Conservation (phyloP, 2,888 invertebrate genomes). For the Melanostoma mellinum region DNA sequence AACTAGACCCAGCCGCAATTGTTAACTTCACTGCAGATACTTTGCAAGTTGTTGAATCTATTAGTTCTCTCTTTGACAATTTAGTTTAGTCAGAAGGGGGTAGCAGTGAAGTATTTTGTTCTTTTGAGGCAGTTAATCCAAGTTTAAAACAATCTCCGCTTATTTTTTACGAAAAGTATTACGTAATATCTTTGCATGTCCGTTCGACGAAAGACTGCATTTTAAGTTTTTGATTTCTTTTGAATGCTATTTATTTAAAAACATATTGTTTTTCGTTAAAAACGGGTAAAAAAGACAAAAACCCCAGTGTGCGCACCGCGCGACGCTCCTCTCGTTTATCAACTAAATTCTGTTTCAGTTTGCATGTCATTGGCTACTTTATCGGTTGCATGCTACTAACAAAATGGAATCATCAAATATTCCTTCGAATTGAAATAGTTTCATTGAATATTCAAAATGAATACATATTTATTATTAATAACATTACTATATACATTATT, state of each 20-base stretch:
- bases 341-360: slow-evolving; percentile 2
- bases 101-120: no score
- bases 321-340: no score
- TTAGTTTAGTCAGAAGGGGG: no score
- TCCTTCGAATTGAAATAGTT: slow-evolving; percentile 39
- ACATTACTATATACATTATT: slow-evolving; percentile 58
- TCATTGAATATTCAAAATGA: slow-evolving; percentile 77
- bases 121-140: no score
- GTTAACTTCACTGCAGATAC: no score
- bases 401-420: slow-evolving; percentile 4
- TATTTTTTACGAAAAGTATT: no score
- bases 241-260: neutral
- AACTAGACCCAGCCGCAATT: no score
- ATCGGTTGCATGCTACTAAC: slow-evolving; percentile 17
- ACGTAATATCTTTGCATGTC: no score
- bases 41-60: no score
- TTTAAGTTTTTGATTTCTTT: neutral
- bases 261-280: neutral
- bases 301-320: neutral
- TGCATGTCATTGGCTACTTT: slow-evolving; percentile 44
- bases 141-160: no score
- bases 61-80: no score
- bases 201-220: no score
- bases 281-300: neutral
- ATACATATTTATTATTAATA: slow-evolving; percentile 61